Base-by-base conservation (phyloP, 2,888 invertebrate genomes). In the Cataglyphis rosenhaueri region DNA sequence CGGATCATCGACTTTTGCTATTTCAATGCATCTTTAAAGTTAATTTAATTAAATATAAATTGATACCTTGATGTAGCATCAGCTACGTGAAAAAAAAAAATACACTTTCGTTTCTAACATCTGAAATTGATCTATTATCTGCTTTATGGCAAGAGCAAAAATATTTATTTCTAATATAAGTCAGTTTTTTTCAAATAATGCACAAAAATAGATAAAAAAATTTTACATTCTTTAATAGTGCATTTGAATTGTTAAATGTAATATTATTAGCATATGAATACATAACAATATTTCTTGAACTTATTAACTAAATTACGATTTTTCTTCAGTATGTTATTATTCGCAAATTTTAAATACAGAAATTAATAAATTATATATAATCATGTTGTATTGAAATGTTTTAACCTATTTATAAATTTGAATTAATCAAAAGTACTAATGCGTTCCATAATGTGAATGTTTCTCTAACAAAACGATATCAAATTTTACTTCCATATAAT, bases 401-500 rank as follows among this genome's bases (percentile, higher is more conserved):
- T 70, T 79, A 70, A 48, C 18, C 1, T 41, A 44, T 35, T 70
- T 70, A 18, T 44, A 44, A 29, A 12, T 32, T 44, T 18, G 32
- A 21, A 79, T 59, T 79, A 79, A 79, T 70, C 32, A 59, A 62
- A 32, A 68, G 44, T 32, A 52, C 8, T 68, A 59, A 57, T 29
- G n/a, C 15, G 32, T 3, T 38, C 38, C 55, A 25, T 76, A 76
- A 66, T 64, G 25, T n/a, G 35, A 52, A 12, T 32, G 32, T 79
- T 68, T 35, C 59, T 48, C 59, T 48, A 70, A 61, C 78, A 79
- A 70, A 79, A 70, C 44, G 70, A 35, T 57, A 70, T 44, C 18
- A 35, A n/a, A 12, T 59, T 76, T 76, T 57, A 29, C 15, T 25
- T n/a, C 5, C 25, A 29, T 32, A 25, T 6, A 55, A 4, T 5